Evolutionary conservation across 2,888 invertebrate species (phyloP).

Genomic region (Lagria hirta): DNA sequence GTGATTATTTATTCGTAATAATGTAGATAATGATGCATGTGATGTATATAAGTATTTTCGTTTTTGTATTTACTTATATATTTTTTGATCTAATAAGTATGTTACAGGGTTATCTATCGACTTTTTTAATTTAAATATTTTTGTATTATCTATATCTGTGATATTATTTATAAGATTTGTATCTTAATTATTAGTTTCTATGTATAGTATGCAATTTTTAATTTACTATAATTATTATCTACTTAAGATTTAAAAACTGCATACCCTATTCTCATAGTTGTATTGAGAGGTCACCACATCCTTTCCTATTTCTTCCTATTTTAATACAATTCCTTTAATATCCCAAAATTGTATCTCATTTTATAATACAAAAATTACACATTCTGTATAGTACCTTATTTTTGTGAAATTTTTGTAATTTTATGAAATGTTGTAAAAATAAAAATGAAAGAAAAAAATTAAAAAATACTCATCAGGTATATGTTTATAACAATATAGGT

Average conservation of each 20-base stretch:
- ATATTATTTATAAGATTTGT: constrained; percentile 20
- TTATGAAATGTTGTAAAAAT: constrained; percentile 10
- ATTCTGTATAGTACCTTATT: background rate
- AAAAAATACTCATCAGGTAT: constrained; percentile 38
- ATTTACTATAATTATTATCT: constrained; percentile 9
- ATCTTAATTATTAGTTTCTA: constrained; percentile 21
- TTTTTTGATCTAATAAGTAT: constrained; percentile 12
- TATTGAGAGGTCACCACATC: too few species aligned
- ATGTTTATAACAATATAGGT: constrained; percentile 45
- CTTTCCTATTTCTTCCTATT: too few species aligned
- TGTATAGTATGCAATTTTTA: constrained; percentile 28
- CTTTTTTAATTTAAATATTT: constrained; percentile 14
- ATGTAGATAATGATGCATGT: constrained; percentile 19
- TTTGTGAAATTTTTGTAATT: constrained; percentile 25
- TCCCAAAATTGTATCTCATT: constrained; percentile 16
- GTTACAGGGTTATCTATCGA: constrained; percentile 14
- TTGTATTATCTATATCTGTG: constrained; percentile 13
- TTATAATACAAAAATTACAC: constrained; percentile 28
- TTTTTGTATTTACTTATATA: constrained; percentile 14
- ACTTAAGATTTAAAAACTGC: constrained; percentile 23
- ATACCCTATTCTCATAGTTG: constrained; percentile 22
- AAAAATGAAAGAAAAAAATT: constrained; percentile 18
- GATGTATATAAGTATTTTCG: constrained; percentile 12
- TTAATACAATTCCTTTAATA: constrained; percentile 5
- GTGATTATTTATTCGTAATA: too few species aligned